Base-by-base conservation (phyloP, 1,140 invertebrate species). In the Doryteuthis pealeii region DNA sequence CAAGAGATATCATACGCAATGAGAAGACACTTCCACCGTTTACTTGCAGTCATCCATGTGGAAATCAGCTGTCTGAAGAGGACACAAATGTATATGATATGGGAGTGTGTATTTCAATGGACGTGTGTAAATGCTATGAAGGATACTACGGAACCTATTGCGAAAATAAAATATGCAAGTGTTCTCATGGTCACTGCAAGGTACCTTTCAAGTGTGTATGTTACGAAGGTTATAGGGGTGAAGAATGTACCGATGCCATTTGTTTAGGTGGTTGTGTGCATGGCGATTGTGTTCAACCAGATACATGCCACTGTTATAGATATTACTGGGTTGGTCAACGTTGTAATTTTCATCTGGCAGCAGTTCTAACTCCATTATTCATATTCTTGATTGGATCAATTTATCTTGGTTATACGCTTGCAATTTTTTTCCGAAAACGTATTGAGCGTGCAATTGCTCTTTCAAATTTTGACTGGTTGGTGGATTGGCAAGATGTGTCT, bases 1-100 rank as follows among this genome's bases (percentile, higher is more conserved):
- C 71, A 26, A 22, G 31, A 67, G 14, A 33, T 10, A 26, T 71
- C 0, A 33, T 62, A 33, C 35, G 66, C 18, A 45, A 35, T 18
- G 78, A 78, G 15, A 35, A 72, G 18, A 49, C 71, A 54, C 68
- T 78, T 30, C 74, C 79, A 15, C 79, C 79, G 15, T 80, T 76
- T 58, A 78, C 73, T 62, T 80, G 79, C 70, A 35, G 28, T 2
- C 15, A 43, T n/a, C 77, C 77, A 14, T 80, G 79, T 76, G 79
- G 79, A 15, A 74, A 77, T 31, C 71, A 68, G 18, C n/a, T 12
- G 6, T 70, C 67, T 30, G 49, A 65, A 18, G 72, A 65, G 67
- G 75, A 80, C 43, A 66, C 78, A 31, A 78, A 70, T 33, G 40
- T 73, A 22, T 80, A 76, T 32, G 35, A 78, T 45, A 75, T 72